A percentile compares a stretch with the other conserved stretches of the same genome.
Conservation (phyloP, 2,888 invertebrate genomes). For the Hydrotaea cyrtoneurina region DNA sequence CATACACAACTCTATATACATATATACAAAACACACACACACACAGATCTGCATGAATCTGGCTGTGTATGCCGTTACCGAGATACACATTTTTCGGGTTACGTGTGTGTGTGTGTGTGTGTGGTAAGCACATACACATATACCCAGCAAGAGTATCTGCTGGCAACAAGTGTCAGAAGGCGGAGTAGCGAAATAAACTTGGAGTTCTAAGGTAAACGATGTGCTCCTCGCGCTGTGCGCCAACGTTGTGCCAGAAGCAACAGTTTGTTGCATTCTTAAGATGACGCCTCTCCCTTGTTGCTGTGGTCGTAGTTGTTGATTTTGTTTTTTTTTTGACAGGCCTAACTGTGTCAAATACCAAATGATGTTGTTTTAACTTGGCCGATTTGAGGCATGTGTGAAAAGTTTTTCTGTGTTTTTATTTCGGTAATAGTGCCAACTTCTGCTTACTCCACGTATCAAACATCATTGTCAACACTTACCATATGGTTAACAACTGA, state of each 20-base stretch:
- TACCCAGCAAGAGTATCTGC: neutral
- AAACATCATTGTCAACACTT: slow-evolving; percentile 2
- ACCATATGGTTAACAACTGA: slow-evolving; percentile 35
- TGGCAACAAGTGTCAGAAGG: slow-evolving; percentile 43
- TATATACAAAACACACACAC: neutral
- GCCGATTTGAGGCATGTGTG: neutral
- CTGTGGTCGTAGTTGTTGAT: neutral
- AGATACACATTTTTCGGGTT: slow-evolving; percentile 29
- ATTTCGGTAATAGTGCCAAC: neutral
- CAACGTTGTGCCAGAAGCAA: neutral
- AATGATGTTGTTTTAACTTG: neutral
- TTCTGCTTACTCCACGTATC: neutral
- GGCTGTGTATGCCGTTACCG: neutral
- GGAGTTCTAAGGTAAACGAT: neutral
- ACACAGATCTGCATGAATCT: neutral
- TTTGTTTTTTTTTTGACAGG: neutral
- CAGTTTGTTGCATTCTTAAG: slow-evolving; percentile 20
- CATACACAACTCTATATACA: neutral
- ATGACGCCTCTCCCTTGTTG: neutral
- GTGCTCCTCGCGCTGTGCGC: neutral
- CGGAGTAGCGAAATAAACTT: slow-evolving; percentile 18
- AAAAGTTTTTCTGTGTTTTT: neutral
- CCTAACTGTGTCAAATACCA: neutral
- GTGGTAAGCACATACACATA: neutral
- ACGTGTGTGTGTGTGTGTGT: neutral